Conservation (phyloP, 92 coral and sea anemone species). For the Epizoanthus illoricatus region DNA sequence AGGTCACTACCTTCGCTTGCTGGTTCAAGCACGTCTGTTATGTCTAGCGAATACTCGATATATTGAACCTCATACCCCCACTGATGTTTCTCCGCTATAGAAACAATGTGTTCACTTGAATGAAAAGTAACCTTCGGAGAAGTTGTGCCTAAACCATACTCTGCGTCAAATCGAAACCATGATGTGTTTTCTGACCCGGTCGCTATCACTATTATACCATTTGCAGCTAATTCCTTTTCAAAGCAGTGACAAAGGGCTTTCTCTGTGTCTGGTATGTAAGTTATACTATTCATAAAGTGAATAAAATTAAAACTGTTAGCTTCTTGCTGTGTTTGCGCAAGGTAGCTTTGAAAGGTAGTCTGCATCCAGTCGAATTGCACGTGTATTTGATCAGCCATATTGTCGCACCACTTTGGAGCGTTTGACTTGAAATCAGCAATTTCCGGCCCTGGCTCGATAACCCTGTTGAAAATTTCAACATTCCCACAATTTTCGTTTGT, state of each 20-base stretch:
- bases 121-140: slow-evolving; percentile 2
- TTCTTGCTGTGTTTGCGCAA: not conserved
- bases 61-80: slow-evolving; percentile 5
- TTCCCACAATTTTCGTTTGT: not conserved
- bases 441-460: not conserved
- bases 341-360: slow-evolving; percentile 11
- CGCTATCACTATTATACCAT: not conserved
- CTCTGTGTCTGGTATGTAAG: slow-evolving; percentile 11
- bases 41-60: not conserved
- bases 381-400: not conserved
- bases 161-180: slow-evolving; percentile 7
- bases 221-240: slow-evolving; percentile 14
- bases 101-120: slow-evolving; percentile 16
- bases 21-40: slow-evolving; percentile 4
- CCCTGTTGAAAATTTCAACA: slow-evolving; percentile 6
- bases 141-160: not conserved
- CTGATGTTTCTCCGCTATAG: slow-evolving; percentile 6
- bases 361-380: slow-evolving; percentile 1
- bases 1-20: not conserved
- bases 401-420: not conserved
- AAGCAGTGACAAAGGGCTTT: slow-evolving; percentile 14
- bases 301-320: not conserved
- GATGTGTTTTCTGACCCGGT: slow-evolving; percentile 1
- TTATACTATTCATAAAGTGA: slow-evolving; percentile 14
- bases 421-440: not conserved